Evolutionary conservation across 2,797 vertebrate species (phyloP).

Genomic region (Liasis olivaceus): DNA sequence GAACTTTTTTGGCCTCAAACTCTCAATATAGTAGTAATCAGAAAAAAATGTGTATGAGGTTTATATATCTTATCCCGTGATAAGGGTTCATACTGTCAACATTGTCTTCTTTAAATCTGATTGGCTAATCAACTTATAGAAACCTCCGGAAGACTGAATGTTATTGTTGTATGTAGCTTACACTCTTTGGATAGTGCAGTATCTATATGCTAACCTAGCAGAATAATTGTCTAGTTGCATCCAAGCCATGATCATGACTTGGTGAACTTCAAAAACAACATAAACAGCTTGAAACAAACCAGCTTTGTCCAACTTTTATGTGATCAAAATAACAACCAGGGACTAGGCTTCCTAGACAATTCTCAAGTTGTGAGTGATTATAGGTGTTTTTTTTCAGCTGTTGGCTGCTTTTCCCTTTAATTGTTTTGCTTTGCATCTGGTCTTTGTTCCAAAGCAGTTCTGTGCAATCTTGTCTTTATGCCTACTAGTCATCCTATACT

Average conservation of each 20-base stretch:
- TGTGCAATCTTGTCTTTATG: not conserved
- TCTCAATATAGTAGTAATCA: not conserved
- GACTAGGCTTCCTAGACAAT: not conserved
- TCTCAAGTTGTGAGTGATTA: not conserved
- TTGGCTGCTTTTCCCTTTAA: not conserved
- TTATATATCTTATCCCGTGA: not conserved
- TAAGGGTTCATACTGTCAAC: not conserved
- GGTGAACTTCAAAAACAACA: not conserved
- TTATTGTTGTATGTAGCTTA: conserved; percentile 11
- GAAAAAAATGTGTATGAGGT: not conserved
- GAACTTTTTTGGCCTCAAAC: not conserved
- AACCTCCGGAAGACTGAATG: not conserved
- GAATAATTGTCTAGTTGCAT: not conserved
- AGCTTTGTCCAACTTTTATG: not conserved
- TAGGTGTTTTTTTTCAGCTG: not conserved
- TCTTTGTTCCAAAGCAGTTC: not conserved
- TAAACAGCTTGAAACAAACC: not conserved
- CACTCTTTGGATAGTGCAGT: not conserved
- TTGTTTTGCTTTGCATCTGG: not conserved
- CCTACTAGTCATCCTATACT: not conserved
- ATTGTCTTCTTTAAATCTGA: not conserved
- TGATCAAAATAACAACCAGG: not conserved
- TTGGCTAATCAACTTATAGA: not conserved
- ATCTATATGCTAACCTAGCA: not conserved
- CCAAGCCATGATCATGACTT: not conserved